Conservation (phyloP, 2,113 vertebrate genomes). For the Brachyhypopomus gauderio region DNA sequence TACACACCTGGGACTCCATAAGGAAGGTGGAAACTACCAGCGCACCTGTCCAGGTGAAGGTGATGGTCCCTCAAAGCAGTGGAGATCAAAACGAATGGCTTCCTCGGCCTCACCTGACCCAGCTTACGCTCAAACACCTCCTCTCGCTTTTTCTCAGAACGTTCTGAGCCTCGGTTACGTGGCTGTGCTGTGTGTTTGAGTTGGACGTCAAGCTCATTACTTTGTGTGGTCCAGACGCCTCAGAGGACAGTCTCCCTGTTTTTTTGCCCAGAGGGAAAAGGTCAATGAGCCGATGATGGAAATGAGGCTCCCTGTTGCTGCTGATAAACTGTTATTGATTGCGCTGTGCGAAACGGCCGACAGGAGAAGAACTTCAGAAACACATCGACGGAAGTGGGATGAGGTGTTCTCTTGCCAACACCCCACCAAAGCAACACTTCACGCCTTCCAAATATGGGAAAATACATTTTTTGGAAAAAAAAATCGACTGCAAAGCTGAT, state of each 20-base stretch:
- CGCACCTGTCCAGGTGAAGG: constrained; percentile 40
- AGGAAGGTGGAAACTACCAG: no score
- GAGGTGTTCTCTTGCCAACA: background rate
- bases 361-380: constrained; percentile 13
- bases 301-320: constrained; percentile 65
- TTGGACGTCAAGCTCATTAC: no score
- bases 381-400: background rate
- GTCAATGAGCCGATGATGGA: constrained; percentile 75
- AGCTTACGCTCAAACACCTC: background rate
- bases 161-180: no score
- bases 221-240: no score
- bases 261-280: constrained; percentile 56
- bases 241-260: no score
- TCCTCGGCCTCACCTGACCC: no score
- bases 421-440: background rate
- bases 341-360: constrained; percentile 67
- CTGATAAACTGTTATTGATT: constrained; percentile 69
- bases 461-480: background rate
- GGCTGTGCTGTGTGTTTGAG: no score
- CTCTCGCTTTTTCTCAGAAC: constrained; percentile 67
- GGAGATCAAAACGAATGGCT: constrained; percentile 57
- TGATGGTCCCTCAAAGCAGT: constrained; percentile 52
- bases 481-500: background rate
- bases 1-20: no score
- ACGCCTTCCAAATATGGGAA: background rate